phyloP scores from a whole-genome alignment of 2,888 invertebrate genomes.

The Eremobia ochroleuca region DNA sequence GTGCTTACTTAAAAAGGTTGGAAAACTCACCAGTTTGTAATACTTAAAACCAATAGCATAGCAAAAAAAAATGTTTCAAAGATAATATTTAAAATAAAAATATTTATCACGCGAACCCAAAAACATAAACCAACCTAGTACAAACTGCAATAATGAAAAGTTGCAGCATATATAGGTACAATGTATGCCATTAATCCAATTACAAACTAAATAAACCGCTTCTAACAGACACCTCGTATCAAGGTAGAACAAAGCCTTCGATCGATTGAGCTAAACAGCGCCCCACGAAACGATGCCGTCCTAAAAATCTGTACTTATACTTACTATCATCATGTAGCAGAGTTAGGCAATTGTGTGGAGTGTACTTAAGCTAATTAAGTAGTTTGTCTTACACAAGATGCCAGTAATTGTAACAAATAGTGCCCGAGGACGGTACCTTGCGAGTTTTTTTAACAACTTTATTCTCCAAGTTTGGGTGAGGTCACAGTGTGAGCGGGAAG shows the following conservation, averaged over 20 bases:
- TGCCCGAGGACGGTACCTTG: slow-evolving; percentile 28
- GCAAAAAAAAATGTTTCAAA: too few species aligned
- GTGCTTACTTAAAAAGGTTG: too few species aligned
- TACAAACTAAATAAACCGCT: not conserved
- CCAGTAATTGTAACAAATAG: slow-evolving; percentile 73
- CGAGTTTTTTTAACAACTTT: slow-evolving; percentile 15
- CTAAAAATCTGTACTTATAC: slow-evolving; percentile 35
- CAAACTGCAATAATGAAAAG: not conserved
- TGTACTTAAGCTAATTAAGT: slow-evolving; percentile 73
- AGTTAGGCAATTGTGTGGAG: slow-evolving; percentile 55
- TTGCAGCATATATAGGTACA: not conserved
- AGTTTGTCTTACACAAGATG: slow-evolving; percentile 72
- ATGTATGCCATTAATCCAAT: not conserved
- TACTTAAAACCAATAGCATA: too few species aligned
- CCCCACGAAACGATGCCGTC: not conserved
- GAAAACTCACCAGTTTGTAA: too few species aligned
- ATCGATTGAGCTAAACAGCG: slow-evolving; percentile 40
- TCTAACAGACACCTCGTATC: too few species aligned
- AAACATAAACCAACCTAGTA: not conserved
- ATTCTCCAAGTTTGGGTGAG: not conserved
- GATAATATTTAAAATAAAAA: too few species aligned
- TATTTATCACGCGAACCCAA: too few species aligned
- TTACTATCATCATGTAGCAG: slow-evolving; percentile 21
- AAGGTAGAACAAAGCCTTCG: slow-evolving; percentile 15
- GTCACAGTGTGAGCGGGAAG: not conserved